Percentiles rank a stretch among this genome's conserved stretches.
phyloP scores from a whole-genome alignment of 2,888 invertebrate species.

The Drosophila putrida region DNA sequence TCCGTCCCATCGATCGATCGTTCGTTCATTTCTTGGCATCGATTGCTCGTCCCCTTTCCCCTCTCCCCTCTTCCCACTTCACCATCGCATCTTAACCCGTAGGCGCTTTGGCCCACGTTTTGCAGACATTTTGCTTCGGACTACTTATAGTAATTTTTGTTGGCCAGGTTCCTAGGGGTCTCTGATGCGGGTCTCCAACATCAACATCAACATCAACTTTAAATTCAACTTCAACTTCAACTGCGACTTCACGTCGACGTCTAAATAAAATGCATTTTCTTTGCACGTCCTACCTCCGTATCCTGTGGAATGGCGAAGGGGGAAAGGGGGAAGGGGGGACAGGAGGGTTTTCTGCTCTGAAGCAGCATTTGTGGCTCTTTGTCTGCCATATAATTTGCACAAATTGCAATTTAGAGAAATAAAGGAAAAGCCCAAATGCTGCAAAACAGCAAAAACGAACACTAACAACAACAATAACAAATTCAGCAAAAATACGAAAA shows the following conservation, averaged over 20 bases:
- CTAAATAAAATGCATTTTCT: slow-evolving; percentile 75
- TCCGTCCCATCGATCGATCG: slow-evolving; percentile 35
- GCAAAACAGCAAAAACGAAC: slow-evolving; percentile 48
- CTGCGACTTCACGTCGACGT: slow-evolving; percentile 35
- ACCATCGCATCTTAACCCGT: slow-evolving; percentile 12
- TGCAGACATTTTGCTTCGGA: slow-evolving; percentile 73
- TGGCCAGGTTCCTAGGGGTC: slow-evolving; percentile 17
- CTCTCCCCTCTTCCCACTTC: background rate
- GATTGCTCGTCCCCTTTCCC: background rate
- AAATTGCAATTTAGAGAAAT: slow-evolving; percentile 81
- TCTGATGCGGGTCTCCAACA: slow-evolving; percentile 16
- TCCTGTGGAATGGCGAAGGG: slow-evolving; percentile 28
- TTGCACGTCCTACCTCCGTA: slow-evolving; percentile 59
- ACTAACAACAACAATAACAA: slow-evolving; percentile 20
- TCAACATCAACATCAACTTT: background rate
- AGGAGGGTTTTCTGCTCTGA: background rate
- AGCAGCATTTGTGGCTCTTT: slow-evolving; percentile 68
- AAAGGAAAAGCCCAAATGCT: slow-evolving; percentile 64
- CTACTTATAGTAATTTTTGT: slow-evolving; percentile 67
- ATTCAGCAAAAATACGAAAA: slow-evolving; percentile 43
- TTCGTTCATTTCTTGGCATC: slow-evolving; percentile 34
- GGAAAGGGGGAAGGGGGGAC: background rate
- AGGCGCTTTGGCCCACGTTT: slow-evolving; percentile 73
- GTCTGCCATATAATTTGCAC: slow-evolving; percentile 77
- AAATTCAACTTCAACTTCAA: background rate